These are phyloP conservation scores for Labroides dimidiatus DNA, from an alignment of 2,797 vertebrate species.

Conservation along the genomic window DNA sequence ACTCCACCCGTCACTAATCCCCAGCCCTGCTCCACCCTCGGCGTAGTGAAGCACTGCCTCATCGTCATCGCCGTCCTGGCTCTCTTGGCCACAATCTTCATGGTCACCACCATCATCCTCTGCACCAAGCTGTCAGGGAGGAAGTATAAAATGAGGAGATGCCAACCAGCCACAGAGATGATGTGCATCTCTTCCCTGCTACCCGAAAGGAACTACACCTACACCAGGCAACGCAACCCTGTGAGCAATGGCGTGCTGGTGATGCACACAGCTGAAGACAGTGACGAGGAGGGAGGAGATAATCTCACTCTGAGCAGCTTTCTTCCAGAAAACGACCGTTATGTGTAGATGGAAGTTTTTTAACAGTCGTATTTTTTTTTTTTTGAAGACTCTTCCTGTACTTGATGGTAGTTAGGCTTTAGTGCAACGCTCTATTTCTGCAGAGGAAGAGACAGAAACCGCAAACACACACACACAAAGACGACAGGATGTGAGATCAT, in stretches of 20 bases:
- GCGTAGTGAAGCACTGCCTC: conserved; percentile 80
- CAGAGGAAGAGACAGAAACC: conserved; percentile 38
- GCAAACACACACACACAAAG: conserved; percentile 11
- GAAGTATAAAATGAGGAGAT: conserved; percentile 43
- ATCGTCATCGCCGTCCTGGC: conserved; percentile 85
- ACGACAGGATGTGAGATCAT: not conserved
- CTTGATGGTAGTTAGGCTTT: conserved; percentile 37
- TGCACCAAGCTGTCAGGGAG: conserved; percentile 82
- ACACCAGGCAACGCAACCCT: conserved; percentile 44
- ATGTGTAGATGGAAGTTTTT: conserved; percentile 38
- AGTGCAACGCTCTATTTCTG: not conserved
- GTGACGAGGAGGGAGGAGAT: conserved; percentile 81
- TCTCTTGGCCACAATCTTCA: conserved; percentile 84
- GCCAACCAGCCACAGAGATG: conserved; percentile 85
- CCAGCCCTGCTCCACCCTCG: conserved; percentile 45
- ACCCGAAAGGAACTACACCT: conserved; percentile 71
- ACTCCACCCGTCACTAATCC: not conserved
- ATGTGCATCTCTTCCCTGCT: conserved; percentile 90
- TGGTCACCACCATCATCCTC: conserved; percentile 85
- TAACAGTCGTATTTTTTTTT: conserved; percentile 32
- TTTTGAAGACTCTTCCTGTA: conserved; percentile 51
- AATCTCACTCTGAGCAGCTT: conserved; percentile 93
- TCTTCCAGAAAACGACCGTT: conserved; percentile 84
- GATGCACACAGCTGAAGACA: conserved; percentile 46
- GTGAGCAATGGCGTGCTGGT: conserved; percentile 69